Evolutionary conservation across 2,113 vertebrate genomes (phyloP), one percentile per base, ranked within the genome.

Genomic region (Oriolus oriolus): DNA sequence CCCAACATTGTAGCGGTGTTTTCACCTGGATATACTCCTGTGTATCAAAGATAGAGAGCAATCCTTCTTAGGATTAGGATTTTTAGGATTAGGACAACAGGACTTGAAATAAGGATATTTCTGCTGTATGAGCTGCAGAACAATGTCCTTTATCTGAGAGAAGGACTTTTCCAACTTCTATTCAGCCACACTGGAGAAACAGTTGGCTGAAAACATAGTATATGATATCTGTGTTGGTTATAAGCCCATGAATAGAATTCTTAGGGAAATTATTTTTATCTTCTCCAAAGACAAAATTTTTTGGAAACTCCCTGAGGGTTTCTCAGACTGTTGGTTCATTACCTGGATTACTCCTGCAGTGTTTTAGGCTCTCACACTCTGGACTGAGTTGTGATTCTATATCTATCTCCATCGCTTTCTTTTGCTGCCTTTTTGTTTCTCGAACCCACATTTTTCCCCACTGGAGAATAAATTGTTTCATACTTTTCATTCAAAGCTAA

Each of bases 221-320:
- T 71, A 14, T 44, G 7, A 63, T 84, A 33, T 93, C 94, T 76
- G 23, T 91, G 37, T 50, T 73, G 26, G 31, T 76, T 94, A 61
- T 78, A 94, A 95, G n/a, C 50, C 27, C 11, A 30, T 91, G 50
- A 92, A 63, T 74, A 57, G 47, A 91, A 96, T 89, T 90, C 69
- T 94, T 60, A 91, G 49, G 47, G 59, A 78, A 73, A 93, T 95
- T 81, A 95, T 89, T 95, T 97, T 81, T 93, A 90, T 93, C 78
- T 85, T 79, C 81, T 94, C 56, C 70, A 89, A 93, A 91, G 74
- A 61, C 71, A 70, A 94, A 91, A 85, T 63, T 45, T 91, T 94
- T 95, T 91, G 59, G 89, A 94, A 96, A 80, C 50, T 95, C 82
- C 87, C 74, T 76, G 82, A 87, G 75, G 75, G 42, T 96, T 93